Conservation (phyloP, 2,888 invertebrate genomes). For the Stratiomys singularior region DNA sequence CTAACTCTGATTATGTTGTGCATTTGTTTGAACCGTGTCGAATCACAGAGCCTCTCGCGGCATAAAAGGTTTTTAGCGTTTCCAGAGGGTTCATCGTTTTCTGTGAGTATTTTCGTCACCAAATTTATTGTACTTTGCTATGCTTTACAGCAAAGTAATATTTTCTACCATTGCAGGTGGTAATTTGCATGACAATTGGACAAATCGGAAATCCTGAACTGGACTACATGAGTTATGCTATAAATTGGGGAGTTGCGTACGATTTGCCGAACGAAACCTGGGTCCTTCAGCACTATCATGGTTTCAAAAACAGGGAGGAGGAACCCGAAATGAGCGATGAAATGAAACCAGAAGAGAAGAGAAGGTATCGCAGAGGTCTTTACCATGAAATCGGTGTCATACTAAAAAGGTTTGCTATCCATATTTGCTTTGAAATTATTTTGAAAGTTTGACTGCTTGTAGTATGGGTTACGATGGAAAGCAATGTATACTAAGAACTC, state of each 20-base stretch:
- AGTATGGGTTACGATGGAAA: constrained; percentile 38
- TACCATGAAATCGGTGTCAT: constrained; percentile 76
- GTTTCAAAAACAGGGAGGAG: constrained; percentile 34
- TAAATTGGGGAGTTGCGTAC: constrained; percentile 79
- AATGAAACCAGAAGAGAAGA: constrained; percentile 66
- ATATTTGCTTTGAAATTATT: no score
- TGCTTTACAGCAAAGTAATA: not conserved
- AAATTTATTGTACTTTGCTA: not conserved
- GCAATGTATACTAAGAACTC: constrained; percentile 6
- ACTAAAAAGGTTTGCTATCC: constrained; percentile 71
- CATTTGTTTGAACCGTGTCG: not conserved
- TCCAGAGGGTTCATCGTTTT: constrained; percentile 70
- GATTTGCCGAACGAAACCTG: constrained; percentile 70
- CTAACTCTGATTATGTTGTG: not conserved
- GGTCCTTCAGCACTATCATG: constrained; percentile 63
- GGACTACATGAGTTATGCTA: constrained; percentile 72
- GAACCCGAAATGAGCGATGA: constrained; percentile 55
- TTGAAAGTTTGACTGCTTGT: not conserved
- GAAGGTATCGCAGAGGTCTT: constrained; percentile 74
- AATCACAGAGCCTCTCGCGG: constrained; percentile 56
- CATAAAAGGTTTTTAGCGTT: constrained; percentile 68
- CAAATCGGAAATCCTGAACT: constrained; percentile 69
- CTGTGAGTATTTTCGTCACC: constrained; percentile 67
- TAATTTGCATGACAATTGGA: constrained; percentile 72
- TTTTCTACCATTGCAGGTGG: constrained; percentile 60